Percentiles rank a stretch among this genome's conserved stretches.
Conservation (phyloP, 1,140 invertebrate species). For the Drosophila repleta region DNA sequence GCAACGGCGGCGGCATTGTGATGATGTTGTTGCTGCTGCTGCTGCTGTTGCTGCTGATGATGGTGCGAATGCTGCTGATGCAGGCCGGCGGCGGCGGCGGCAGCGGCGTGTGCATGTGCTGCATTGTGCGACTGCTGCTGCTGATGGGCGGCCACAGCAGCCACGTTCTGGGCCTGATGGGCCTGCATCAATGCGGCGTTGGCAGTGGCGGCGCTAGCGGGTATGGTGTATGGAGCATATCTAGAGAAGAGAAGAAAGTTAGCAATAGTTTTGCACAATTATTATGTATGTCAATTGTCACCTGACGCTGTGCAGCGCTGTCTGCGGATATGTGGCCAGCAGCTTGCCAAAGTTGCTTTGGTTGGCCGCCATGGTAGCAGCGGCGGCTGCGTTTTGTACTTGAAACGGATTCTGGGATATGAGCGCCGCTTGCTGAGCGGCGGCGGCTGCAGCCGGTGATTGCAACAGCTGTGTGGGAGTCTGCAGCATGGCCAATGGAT, state of each 20-base stretch:
- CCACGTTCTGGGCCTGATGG: constrained; percentile 83
- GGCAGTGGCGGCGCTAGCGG: constrained; percentile 80
- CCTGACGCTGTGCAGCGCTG: constrained; percentile 82
- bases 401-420: constrained; percentile 83
- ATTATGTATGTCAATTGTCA: constrained; percentile 21
- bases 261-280: too few species aligned
- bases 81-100: constrained; percentile 77
- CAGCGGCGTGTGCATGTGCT: constrained; percentile 79
- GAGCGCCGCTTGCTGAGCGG: constrained; percentile 84
- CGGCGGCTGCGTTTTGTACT: constrained; percentile 85
- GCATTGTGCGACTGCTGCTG: constrained; percentile 83
- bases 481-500: constrained; percentile 87
- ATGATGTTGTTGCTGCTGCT: constrained; percentile 30
- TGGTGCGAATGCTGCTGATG: constrained; percentile 71
- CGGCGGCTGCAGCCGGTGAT: constrained; percentile 84
- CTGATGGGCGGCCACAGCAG: constrained; percentile 77
- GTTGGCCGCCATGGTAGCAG: constrained; percentile 84
- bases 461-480: constrained; percentile 84
- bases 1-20: constrained; percentile 54
- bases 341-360: constrained; percentile 89
- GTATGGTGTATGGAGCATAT: constrained; percentile 83
- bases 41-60: constrained; percentile 65
- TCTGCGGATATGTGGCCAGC: constrained; percentile 87
- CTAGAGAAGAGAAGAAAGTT: constrained; percentile 29
- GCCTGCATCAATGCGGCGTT: constrained; percentile 80